Evolutionary conservation across 1,140 invertebrate genomes (phyloP).

Genomic region (Zaprionus ghesquierei): DNA sequence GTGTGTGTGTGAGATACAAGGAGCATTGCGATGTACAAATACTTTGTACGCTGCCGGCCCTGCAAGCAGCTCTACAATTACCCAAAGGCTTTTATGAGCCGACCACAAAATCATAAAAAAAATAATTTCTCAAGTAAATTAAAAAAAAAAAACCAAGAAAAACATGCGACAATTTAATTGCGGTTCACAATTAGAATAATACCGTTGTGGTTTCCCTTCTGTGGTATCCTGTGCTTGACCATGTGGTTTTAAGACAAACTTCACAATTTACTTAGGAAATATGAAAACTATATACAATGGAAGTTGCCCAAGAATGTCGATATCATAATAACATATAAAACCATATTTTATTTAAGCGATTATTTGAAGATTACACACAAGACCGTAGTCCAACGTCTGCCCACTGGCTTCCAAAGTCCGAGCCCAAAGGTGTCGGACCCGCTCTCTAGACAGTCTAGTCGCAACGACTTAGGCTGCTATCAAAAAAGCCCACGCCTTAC

Average conservation of each 20-base stretch:
- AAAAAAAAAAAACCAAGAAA: constrained; percentile 12
- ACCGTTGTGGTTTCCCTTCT: constrained; percentile 26
- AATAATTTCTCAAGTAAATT: constrained; percentile 13
- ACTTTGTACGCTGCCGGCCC: constrained; percentile 32
- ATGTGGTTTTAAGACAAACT: background rate
- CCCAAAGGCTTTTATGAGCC: constrained; percentile 27
- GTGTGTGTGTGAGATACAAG: constrained; percentile 46
- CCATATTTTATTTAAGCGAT: constrained; percentile 9
- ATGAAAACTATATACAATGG: background rate
- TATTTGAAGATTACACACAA: constrained; percentile 3
- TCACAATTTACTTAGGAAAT: background rate
- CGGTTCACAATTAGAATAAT: constrained; percentile 55
- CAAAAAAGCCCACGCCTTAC: constrained; percentile 57
- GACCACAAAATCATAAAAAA: constrained; percentile 52
- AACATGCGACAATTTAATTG: constrained; percentile 64
- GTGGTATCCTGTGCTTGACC: constrained; percentile 2
- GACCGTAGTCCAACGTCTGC: background rate
- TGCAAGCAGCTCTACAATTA: constrained; percentile 32
- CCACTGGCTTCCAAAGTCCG: constrained; percentile 14
- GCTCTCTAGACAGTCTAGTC: constrained; percentile 43
- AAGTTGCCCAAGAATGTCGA: background rate
- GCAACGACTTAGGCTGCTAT: constrained; percentile 35
- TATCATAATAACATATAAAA: constrained; percentile 2
- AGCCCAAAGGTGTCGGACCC: background rate
- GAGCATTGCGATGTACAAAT: constrained; percentile 35